phyloP scores from a whole-genome alignment of 2,113 vertebrate genomes.

The Bettongia penicillata region DNA sequence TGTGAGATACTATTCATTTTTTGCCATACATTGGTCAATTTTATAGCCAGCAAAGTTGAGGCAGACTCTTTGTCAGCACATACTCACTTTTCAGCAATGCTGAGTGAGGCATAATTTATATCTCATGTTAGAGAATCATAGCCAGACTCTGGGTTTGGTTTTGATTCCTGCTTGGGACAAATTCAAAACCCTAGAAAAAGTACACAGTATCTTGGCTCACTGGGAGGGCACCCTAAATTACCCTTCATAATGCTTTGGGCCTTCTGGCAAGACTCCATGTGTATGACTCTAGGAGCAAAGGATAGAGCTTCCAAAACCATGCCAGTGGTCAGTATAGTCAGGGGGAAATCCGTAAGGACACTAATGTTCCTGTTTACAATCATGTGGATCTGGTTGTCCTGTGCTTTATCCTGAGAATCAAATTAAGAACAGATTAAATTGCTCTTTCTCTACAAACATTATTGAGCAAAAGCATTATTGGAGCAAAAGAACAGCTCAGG shows the following conservation, averaged over 20 bases:
- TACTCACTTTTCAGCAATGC: slow-evolving; percentile 24
- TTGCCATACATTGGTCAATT: not conserved
- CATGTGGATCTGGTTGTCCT: slow-evolving; percentile 47
- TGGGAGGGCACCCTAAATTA: slow-evolving; percentile 17
- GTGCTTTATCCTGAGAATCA: slow-evolving; percentile 47
- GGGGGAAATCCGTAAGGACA: slow-evolving; percentile 14
- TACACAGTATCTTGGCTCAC: slow-evolving; percentile 44
- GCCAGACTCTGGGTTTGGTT: slow-evolving; percentile 72
- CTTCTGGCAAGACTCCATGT: slow-evolving; percentile 5
- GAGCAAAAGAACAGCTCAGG: slow-evolving; percentile 7
- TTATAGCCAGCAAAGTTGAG: slow-evolving; percentile 7
- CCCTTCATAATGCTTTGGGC: slow-evolving; percentile 55
- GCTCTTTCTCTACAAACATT: slow-evolving; percentile 45
- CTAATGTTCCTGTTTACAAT: slow-evolving; percentile 61
- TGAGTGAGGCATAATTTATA: slow-evolving; percentile 44
- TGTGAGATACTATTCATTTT: not conserved
- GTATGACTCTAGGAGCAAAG: slow-evolving; percentile 43
- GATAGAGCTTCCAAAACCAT: slow-evolving; percentile 10
- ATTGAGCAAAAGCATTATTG: not conserved
- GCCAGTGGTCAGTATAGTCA: not conserved
- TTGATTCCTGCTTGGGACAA: slow-evolving; percentile 58
- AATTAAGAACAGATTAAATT: slow-evolving; percentile 31
- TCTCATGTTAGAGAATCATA: slow-evolving; percentile 54
- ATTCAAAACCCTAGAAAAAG: slow-evolving; percentile 73
- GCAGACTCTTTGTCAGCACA: slow-evolving; percentile 37